Evolutionary conservation across 2,888 invertebrate species (phyloP), one percentile per base, ranked within the genome.

Genomic region (Brachycybe producta): DNA sequence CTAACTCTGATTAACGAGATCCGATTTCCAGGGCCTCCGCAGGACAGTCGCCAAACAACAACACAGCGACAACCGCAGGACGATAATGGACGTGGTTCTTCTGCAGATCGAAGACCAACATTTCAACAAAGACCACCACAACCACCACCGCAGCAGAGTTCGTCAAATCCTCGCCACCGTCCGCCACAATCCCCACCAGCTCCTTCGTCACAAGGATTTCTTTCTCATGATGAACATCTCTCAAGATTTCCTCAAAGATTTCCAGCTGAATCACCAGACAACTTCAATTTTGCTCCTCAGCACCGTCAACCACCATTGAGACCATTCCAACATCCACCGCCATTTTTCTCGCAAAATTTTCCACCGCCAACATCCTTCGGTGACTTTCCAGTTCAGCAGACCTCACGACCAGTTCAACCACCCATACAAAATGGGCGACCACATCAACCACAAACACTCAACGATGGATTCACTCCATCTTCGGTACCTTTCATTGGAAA

Each of bases 11-110:
- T 34, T 8, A 32, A 41, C 17, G 49, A 49, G 13, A 43, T 49
- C 5, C 34, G 42, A 13, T 49, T 49, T 13, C 49, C 49, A 15
- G 49, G 49, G 15, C 49, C 49, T n/a, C 49, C 49, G 13, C 34
- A 34, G 27, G 23, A n/a, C 5, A n/a, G 27, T 42, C 40, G 23
- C 41, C 21, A 19, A 2, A 27, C 11, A n/a, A 1, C 38, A 26
- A 23, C 27, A 27, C 8, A 27, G 42, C 15, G 15, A 26, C 40
- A 23, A 23, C 23, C 23, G 15, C 43, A 27, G 5, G 15, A 27
- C n/a, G 43, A 17, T 27, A 42, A 13, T 27, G 15, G 21, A 28
- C n/a, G 8, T 28, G 17, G 19, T 21, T 26, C 41, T 15, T 26
- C 2, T 11, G 26, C n/a, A 23, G n/a, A 30, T 30, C 32, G 32